Base-by-base conservation (phyloP, 2,113 vertebrate species). In the Lasiurus borealis region DNA sequence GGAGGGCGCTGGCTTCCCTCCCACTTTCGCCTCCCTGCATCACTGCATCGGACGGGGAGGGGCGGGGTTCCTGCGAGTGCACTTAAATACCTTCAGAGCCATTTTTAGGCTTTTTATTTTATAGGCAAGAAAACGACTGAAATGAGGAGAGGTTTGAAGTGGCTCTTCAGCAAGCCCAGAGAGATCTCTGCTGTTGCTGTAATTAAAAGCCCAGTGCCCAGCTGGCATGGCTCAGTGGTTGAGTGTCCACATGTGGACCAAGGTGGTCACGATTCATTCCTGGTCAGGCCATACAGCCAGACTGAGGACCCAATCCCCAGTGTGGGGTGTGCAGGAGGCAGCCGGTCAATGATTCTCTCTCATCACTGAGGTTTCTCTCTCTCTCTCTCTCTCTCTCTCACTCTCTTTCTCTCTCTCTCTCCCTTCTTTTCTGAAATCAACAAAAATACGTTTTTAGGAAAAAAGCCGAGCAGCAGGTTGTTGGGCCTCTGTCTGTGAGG, bases 71-170 rank as follows among this genome's bases (percentile, higher is more conserved):
- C 90, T 90, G 76, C 8, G 76, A 73, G 23, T 14, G 34, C 50
- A 57, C 46, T 81, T 88, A 48, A 68, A 84, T 54, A 76, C 77
- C 62, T 83, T 87, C 36, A 31, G 54, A 90, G 50, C 62, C 78
- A 40, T 40, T 93, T 95, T 93, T 90, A 96, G 95, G 48, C 19
- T 34, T 96, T 90, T 57, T 69, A 73, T 97, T 90, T 93, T 71
- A 77, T 78, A 71, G 90, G n/a, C 31, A 69, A 92, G 81, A 86
- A 96, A 93, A 80, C 52, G 59, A 75, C 90, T 80, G 82, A 94
- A 97, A 96, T 96, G 95, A 96, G 92, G 88, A 96, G 92, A 76
- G 57, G 93, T 94, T 88, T 93, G 88, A 96, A 97, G 92, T 91
- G 80, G 77, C 46, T 95, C 71, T 84, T 95, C 88, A 75, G 95